phyloP scores from a whole-genome alignment of 1,140 invertebrate species.

The Diorhabda sublineata region DNA sequence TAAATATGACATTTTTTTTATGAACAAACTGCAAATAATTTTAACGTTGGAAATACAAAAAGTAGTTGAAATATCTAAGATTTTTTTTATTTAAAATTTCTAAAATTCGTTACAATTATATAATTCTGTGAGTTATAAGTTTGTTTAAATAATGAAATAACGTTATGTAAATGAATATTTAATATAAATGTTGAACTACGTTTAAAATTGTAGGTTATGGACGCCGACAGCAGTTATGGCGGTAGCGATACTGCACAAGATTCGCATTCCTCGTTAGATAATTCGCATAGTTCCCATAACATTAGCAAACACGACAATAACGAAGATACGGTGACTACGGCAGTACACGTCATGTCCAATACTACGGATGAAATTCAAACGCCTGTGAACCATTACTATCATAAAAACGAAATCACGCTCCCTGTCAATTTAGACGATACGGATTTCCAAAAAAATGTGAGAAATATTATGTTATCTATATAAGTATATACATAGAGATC shows the following conservation, averaged over 20 bases:
- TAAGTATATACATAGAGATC: too few relatives aligned
- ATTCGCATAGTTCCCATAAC: slow-evolving; percentile 2
- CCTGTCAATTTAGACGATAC: slow-evolving; percentile 43
- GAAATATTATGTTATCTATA: too few relatives aligned
- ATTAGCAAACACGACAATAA: slow-evolving; percentile 3
- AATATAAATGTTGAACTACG: slow-evolving; percentile 7
- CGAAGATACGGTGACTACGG: slow-evolving; percentile 22
- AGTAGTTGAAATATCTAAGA: too few relatives aligned
- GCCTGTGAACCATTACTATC: slow-evolving; percentile 37
- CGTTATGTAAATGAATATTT: not conserved
- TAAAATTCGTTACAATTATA: too few relatives aligned
- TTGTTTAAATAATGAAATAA: too few relatives aligned
- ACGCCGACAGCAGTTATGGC: slow-evolving; percentile 46
- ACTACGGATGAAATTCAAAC: slow-evolving; percentile 4
- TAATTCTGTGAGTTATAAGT: too few relatives aligned
- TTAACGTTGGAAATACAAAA: too few relatives aligned
- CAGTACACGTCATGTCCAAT: slow-evolving; percentile 19
- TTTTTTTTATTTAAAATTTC: too few relatives aligned
- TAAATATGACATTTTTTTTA: too few relatives aligned
- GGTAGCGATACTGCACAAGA: slow-evolving; percentile 46
- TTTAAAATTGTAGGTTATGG: slow-evolving; percentile 40
- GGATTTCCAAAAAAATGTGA: slow-evolving; percentile 29
- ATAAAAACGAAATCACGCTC: slow-evolving; percentile 46
- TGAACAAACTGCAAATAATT: too few relatives aligned
- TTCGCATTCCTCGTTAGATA: slow-evolving; percentile 29